Conservation (phyloP, 2,888 invertebrate genomes). For the Opisthograptis luteolata region DNA sequence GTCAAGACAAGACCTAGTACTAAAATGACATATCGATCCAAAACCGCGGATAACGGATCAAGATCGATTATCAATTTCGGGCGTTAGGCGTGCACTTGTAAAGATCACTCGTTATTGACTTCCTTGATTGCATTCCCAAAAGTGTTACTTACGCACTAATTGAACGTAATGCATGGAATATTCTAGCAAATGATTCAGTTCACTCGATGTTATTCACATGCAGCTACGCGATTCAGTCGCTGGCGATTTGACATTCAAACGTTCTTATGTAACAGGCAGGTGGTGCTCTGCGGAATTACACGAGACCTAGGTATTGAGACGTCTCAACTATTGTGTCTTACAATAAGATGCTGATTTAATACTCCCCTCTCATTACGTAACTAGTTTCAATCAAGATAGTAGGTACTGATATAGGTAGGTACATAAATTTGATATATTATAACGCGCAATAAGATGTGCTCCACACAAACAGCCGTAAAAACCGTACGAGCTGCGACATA, state of each 20-base stretch:
- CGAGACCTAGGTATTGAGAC: neutral
- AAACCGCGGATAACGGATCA: too few species aligned
- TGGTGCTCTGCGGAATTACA: slow-evolving; percentile 6
- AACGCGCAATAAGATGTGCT: neutral
- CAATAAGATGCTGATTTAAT: neutral
- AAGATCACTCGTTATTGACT: neutral
- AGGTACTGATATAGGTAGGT: neutral
- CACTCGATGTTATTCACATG: slow-evolving; percentile 1
- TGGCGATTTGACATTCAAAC: slow-evolving; percentile 15
- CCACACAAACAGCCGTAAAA: slow-evolving; percentile 7
- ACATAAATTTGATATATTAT: neutral
- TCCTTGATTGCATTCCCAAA: neutral
- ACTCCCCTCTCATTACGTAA: neutral
- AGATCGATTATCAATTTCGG: too few species aligned
- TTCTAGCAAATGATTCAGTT: slow-evolving; percentile 17
- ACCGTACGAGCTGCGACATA: slow-evolving; percentile 27
- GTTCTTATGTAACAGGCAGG: slow-evolving; percentile 18
- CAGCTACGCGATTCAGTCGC: neutral
- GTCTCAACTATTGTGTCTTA: neutral
- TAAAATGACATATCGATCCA: too few species aligned
- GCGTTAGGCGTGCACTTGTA: too few species aligned
- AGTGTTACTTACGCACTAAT: neutral
- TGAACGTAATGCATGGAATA: slow-evolving; percentile 3
- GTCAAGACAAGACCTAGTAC: too few species aligned
- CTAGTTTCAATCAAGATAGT: neutral